Conservation (phyloP, 2,113 vertebrate genomes). For the Australoheros scitulus region DNA sequence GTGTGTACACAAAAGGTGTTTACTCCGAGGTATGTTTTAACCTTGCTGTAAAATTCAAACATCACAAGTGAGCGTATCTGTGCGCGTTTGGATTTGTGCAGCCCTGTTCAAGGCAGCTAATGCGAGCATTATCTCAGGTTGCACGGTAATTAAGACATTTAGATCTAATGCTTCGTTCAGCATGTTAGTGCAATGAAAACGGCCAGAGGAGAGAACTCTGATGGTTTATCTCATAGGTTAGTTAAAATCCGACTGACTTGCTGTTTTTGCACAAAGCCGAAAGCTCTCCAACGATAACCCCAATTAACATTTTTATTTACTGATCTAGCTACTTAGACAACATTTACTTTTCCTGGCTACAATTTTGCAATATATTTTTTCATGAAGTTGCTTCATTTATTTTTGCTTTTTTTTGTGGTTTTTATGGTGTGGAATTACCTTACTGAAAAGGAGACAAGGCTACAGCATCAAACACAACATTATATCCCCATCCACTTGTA, state of each 20-base stretch:
- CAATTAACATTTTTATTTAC: constrained; percentile 54
- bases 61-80: background rate
- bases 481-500: background rate
- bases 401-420: background rate
- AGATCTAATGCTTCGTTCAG: constrained; percentile 55
- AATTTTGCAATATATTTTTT: background rate
- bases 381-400: background rate
- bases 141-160: constrained; percentile 62
- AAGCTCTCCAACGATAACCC: constrained; percentile 36
- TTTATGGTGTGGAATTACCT: background rate
- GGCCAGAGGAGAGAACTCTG: constrained; percentile 46
- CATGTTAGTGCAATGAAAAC: constrained; percentile 38
- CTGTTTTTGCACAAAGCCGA: constrained; percentile 47
- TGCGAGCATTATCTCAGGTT: constrained; percentile 46
- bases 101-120: constrained; percentile 13
- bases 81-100: background rate
- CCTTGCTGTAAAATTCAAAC: constrained; percentile 59
- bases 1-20: constrained; percentile 13
- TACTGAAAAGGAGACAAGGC: background rate
- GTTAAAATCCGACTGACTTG: constrained; percentile 50
- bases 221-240: constrained; percentile 64
- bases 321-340: constrained; percentile 11
- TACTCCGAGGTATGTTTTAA: constrained; percentile 32
- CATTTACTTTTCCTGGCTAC: background rate
- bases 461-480: background rate